Percentiles rank a stretch among this genome's conserved stretches.
These are phyloP conservation scores for Phocoena phocoena DNA, from an alignment of 2,113 vertebrate genomes.

Conservation along the genomic window DNA sequence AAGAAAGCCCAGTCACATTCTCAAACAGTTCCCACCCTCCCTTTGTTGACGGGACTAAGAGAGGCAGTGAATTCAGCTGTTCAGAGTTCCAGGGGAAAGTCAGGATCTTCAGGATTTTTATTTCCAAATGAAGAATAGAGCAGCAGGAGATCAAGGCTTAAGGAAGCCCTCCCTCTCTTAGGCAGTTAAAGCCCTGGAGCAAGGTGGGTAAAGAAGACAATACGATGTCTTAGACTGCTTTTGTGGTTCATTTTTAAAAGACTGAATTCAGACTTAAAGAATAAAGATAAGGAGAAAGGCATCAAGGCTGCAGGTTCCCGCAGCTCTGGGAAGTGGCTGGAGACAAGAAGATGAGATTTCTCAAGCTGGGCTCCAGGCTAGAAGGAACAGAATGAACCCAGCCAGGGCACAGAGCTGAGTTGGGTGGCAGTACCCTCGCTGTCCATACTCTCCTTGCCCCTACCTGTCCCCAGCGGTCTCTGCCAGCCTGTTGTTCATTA, in stretches of 20 bases:
- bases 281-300: background rate
- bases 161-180: rapidly evolving
- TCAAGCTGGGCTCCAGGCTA: background rate
- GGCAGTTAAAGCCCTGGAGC: background rate
- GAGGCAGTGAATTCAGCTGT: background rate
- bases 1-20: background rate
- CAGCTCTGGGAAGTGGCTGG: background rate
- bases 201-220: background rate
- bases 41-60: too few species aligned
- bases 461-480: constrained; percentile 96
- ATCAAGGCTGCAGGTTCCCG: rapidly evolving
- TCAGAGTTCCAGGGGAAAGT: background rate
- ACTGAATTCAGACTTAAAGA: background rate
- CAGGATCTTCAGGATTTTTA: background rate
- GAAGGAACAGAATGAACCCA: background rate
- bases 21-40: background rate
- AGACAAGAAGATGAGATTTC: background rate
- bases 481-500: constrained; percentile 97
- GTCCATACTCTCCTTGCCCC: constrained; percentile 11
- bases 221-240: background rate
- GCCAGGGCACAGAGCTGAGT: rapidly evolving
- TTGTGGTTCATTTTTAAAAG: constrained; percentile 45
- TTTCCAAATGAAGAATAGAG: background rate
- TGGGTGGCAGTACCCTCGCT: background rate
- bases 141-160: background rate